Evolutionary conservation across 2,888 invertebrate genomes (phyloP).

Genomic region (Oscheius sp.): DNA sequence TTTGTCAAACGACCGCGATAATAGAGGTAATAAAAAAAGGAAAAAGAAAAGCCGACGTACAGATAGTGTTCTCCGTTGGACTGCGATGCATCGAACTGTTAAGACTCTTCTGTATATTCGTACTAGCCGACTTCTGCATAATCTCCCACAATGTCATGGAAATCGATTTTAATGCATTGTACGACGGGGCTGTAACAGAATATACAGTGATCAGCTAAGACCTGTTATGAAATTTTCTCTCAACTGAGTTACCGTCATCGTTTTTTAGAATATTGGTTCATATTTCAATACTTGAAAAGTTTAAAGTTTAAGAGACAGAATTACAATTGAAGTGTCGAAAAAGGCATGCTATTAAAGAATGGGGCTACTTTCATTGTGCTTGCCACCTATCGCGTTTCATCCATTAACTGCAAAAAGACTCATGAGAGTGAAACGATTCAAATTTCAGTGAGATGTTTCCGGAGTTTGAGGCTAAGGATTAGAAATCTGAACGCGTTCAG

Average conservation of each 20-base stretch:
- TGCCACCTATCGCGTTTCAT: constrained; percentile 29
- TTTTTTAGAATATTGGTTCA: not conserved
- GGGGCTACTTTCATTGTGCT: constrained; percentile 14
- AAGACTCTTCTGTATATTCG: constrained; percentile 52
- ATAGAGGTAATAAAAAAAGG: too few species aligned
- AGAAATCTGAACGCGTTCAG: too few species aligned
- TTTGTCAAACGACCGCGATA: too few species aligned
- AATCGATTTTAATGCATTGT: constrained; percentile 74
- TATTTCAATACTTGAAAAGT: not conserved
- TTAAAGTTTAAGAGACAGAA: not conserved
- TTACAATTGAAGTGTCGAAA: constrained; percentile 4
- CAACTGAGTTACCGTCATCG: not conserved
- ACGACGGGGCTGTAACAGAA: constrained; percentile 75
- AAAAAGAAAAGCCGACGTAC: not conserved
- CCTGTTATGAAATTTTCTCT: not conserved
- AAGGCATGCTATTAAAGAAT: constrained; percentile 18
- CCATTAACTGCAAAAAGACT: constrained; percentile 21
- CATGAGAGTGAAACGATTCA: constrained; percentile 14
- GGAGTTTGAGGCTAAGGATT: not conserved
- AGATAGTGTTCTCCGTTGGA: constrained; percentile 35
- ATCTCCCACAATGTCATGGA: constrained; percentile 77
- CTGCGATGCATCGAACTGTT: constrained; percentile 55
- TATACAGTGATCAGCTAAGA: too few species aligned
- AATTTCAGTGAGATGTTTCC: constrained; percentile 15
- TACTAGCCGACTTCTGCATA: constrained; percentile 73